A percentile compares a stretch with the other conserved stretches of the same genome.
These are phyloP conservation scores for Xestoiulus laeticollis DNA, from an alignment of 2,888 invertebrate species.

Conservation along the genomic window DNA sequence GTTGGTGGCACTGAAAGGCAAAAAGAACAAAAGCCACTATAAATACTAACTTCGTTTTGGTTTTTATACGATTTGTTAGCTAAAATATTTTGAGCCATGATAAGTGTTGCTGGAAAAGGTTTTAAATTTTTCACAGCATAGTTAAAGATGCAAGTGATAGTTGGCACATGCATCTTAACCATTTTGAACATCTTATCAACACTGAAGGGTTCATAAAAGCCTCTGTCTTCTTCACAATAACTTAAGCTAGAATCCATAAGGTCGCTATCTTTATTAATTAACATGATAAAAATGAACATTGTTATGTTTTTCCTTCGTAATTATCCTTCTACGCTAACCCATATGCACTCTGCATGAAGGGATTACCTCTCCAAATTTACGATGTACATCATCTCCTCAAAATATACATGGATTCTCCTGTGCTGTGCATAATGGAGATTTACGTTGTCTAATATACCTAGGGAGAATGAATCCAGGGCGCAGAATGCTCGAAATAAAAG, in stretches of 20 bases:
- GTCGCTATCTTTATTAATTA: constrained; percentile 23
- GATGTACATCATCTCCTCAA: background rate
- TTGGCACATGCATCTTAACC: too few relatives aligned
- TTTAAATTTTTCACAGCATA: too few relatives aligned
- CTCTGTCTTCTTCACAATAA: too few relatives aligned
- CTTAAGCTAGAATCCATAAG: background rate
- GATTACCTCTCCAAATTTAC: background rate
- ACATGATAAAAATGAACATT: background rate
- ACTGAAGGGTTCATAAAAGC: too few relatives aligned
- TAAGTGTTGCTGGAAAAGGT: too few relatives aligned
- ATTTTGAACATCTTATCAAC: too few relatives aligned
- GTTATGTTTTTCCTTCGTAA: background rate
- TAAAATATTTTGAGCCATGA: too few relatives aligned
- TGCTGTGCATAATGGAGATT: background rate
- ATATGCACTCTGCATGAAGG: background rate
- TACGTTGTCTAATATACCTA: background rate
- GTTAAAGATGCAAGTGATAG: too few relatives aligned
- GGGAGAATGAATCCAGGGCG: background rate
- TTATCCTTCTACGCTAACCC: background rate
- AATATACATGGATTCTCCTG: background rate
- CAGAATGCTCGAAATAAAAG: background rate
- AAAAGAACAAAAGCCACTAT: background rate
- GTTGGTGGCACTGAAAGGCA: constrained; percentile 53
- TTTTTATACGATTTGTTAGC: too few relatives aligned
- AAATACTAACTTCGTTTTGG: too few relatives aligned